phyloP scores from a whole-genome alignment of 92 coral and sea anemone genomes.

The Porites cylindrica region DNA sequence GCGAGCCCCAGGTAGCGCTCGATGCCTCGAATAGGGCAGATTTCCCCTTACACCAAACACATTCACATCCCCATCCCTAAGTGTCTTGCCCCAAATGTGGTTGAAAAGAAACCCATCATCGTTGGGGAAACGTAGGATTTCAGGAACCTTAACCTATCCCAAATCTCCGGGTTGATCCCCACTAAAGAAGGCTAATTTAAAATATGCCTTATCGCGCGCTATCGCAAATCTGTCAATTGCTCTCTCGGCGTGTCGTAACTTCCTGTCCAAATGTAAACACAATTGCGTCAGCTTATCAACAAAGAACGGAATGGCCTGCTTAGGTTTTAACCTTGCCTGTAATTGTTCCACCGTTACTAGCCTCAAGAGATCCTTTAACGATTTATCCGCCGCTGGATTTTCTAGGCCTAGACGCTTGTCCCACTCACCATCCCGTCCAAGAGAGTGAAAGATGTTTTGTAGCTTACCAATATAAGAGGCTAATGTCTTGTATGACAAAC shows the following conservation, averaged over 20 bases:
- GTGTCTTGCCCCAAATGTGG: conserved; percentile 64
- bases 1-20: conserved; percentile 52
- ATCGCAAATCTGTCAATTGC: conserved; percentile 22
- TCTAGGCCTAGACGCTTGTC: conserved; percentile 57
- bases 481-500: conserved; percentile 49
- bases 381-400: conserved; percentile 67
- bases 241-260: conserved; percentile 9
- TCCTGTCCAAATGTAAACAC: conserved; percentile 16
- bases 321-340: conserved; percentile 63
- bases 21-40: conserved; percentile 56
- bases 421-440: conserved; percentile 67
- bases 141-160: conserved; percentile 34
- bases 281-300: conserved; percentile 42
- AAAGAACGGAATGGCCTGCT: conserved; percentile 75
- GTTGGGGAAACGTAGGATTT: conserved; percentile 56
- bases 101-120: conserved; percentile 63
- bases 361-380: conserved; percentile 48
- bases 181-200: conserved; percentile 42
- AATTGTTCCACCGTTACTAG: conserved; percentile 66
- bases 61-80: conserved; percentile 55
- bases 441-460: conserved; percentile 48
- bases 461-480: conserved; percentile 59
- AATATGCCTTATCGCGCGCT: conserved; percentile 56
- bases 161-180: conserved; percentile 8
- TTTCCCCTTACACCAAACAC: conserved; percentile 59